Base-by-base conservation (phyloP, 1,140 invertebrate genomes). In the Dufourea novaeangliae region DNA sequence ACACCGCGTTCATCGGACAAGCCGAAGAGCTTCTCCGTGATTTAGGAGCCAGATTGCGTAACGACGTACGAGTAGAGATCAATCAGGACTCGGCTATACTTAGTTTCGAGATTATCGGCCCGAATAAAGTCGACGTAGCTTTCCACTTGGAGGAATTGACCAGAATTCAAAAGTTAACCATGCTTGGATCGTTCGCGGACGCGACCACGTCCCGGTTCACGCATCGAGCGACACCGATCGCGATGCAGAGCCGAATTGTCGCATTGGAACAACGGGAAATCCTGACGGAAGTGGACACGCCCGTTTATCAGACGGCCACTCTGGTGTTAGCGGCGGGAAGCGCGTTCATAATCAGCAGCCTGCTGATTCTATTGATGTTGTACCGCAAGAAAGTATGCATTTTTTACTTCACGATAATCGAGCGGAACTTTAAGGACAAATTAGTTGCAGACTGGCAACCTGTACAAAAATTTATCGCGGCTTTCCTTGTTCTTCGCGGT, bases 321-420 rank as follows among this genome's bases (percentile, higher is more conserved):
- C 94, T 96, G 66, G 95, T 96, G 6, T 91, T 96, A 29, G 95
- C 94, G 6, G 94, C 95, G 0, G 94, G 94, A 2, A 95, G 95
- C 34, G 95, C 95, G 14, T 96, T 96, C 85, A 93, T 96, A 64
- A 95, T 96, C 79, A 95, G 95, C 86, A 94, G 95, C 52, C 90
- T 96, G 22, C 93, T 95, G 14, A 93, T 96, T 20, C 90, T 96
- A 6, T 91, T 96, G 12, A 94, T 96, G 90, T 91, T 96, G 17
- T 96, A 96, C 88, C 93, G 93, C 50, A 93, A 93, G 83, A 94
- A 94, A 88, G 94, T 94, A 84, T 70, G 14, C 0, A 5, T 1
- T 44, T 50, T 8, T n/a, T n/a, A n/a, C n/a, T n/a, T n/a, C n/a
- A n/a, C n/a, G n/a, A n/a, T n/a, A n/a, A n/a, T n/a, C n/a, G n/a